Evolutionary conservation across 2,113 vertebrate genomes (phyloP), one percentile per base, ranked within the genome.

Genomic region (Nipponia nippon): DNA sequence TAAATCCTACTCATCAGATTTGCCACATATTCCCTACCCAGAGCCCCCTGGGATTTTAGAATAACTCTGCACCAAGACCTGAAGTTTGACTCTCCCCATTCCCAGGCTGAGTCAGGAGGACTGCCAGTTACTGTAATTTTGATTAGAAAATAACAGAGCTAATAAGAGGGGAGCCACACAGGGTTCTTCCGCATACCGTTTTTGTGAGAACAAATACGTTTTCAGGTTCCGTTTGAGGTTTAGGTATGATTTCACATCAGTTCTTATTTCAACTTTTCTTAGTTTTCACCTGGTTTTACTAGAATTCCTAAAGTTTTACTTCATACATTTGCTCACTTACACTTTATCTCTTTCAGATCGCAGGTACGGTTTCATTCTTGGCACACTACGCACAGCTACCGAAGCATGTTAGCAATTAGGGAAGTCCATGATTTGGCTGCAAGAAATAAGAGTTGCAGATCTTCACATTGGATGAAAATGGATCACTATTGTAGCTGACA

Each of bases 271-370:
- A 89, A 32, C 25, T 65, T 72, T 79, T 20, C 77, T 89, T 85
- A 42, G 27, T 66, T 94, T 90, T 90, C 89, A 93, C 73, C 87
- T 80, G 91, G 40, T 85, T 97, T 87, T 89, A 61, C 71, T 47
- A 44, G 77, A 77, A 95, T 93, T 94, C 93, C 87, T 77, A 1
- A 91, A 42, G 91, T 77, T 76, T 94, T 84, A 58, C 77, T 42
- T 87, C 83, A 85, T 91, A 2, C 29, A 2, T 67, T 34, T 40
- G 52, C 70, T 90, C 40, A 8, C 10, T 71, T 32, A 40, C 82
- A 17, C 55, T 89, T 82, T 76, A 56, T 89, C 88, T 83, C 81
- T n/a, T 81, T 5, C 30, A 52, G 76, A 80, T 42, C 19, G 0
- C 93, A 91, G 93, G 87, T 34, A 87, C 2, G 11, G 59, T 96